phyloP scores from a whole-genome alignment of 2,113 vertebrate genomes.

The Ptilonorhynchus violaceus region DNA sequence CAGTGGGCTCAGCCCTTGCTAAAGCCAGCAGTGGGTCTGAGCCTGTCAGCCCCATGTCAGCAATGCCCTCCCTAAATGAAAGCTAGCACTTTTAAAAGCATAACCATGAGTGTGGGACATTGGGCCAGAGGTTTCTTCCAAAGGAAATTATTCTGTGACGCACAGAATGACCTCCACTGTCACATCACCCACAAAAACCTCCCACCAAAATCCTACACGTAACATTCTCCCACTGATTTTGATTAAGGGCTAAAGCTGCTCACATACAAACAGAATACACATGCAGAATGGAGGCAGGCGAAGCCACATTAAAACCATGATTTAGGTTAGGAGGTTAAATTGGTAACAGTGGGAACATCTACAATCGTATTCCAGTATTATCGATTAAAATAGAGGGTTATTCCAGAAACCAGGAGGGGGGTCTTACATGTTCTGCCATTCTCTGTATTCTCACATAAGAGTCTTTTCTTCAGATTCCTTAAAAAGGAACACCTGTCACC shows the following conservation, averaged over 20 bases:
- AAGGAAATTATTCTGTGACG: conserved; percentile 4
- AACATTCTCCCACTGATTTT: neutral
- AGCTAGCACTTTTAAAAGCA: neutral
- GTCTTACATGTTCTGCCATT: neutral
- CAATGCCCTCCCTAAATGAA: neutral
- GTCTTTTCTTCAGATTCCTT: neutral
- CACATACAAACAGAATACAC: neutral
- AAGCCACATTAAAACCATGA: neutral
- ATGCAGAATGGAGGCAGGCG: neutral
- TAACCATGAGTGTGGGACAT: rapidly evolving
- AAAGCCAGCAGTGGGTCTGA: neutral
- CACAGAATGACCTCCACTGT: neutral
- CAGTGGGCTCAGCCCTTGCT: neutral
- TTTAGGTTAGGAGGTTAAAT: neutral
- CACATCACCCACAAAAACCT: neutral
- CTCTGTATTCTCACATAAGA: neutral
- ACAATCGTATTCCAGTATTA: neutral
- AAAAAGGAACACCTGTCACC: neutral
- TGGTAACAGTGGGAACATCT: neutral
- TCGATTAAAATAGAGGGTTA: neutral
- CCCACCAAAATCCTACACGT: neutral
- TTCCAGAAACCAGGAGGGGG: neutral
- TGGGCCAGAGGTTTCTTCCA: neutral
- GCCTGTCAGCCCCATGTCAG: neutral
- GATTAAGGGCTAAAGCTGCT: neutral